phyloP scores from a whole-genome alignment of 2,888 invertebrate genomes.

The Agrochola circellaris region DNA sequence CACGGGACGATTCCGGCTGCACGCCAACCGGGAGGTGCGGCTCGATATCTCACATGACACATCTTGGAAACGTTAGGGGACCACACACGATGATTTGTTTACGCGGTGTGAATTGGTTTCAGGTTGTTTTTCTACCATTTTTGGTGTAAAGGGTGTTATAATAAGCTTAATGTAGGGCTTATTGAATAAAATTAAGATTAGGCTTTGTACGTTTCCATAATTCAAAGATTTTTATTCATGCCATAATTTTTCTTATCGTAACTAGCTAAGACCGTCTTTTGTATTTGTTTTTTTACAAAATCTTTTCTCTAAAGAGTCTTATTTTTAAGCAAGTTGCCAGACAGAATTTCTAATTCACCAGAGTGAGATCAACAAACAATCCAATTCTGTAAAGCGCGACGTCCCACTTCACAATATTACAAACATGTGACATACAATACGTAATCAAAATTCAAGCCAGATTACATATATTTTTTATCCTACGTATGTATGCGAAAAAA shows the following conservation, averaged over 20 bases:
- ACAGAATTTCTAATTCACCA: constrained; percentile 30
- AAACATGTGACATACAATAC: constrained; percentile 51
- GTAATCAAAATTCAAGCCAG: constrained; percentile 64
- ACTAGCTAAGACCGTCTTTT: neutral
- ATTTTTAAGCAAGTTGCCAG: constrained; percentile 11
- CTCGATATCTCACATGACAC: constrained; percentile 52
- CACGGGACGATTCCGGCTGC: constrained; percentile 38
- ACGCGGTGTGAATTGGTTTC: constrained; percentile 49
- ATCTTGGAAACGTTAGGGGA: constrained; percentile 51
- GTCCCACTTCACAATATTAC: constrained; percentile 48
- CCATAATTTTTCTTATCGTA: neutral
- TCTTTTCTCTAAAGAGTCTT: neutral
- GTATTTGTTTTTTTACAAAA: neutral
- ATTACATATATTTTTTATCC: constrained; percentile 63
- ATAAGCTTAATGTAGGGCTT: neutral
- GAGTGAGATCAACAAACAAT: constrained; percentile 41
- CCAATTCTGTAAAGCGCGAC: constrained; percentile 35
- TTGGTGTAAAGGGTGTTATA: neutral
- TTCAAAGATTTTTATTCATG: constrained; percentile 1
- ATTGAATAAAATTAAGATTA: neutral
- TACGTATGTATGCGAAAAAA: constrained; percentile 57
- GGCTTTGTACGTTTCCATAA: constrained; percentile 5
- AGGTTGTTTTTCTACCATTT: constrained; percentile 22
- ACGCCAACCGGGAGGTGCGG: constrained; percentile 44
- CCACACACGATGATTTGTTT: constrained; percentile 65